A percentile compares a stretch with the other conserved stretches of the same genome.
These are phyloP conservation scores for Sylvia borin DNA, from an alignment of 2,797 vertebrate species.

Conservation along the genomic window DNA sequence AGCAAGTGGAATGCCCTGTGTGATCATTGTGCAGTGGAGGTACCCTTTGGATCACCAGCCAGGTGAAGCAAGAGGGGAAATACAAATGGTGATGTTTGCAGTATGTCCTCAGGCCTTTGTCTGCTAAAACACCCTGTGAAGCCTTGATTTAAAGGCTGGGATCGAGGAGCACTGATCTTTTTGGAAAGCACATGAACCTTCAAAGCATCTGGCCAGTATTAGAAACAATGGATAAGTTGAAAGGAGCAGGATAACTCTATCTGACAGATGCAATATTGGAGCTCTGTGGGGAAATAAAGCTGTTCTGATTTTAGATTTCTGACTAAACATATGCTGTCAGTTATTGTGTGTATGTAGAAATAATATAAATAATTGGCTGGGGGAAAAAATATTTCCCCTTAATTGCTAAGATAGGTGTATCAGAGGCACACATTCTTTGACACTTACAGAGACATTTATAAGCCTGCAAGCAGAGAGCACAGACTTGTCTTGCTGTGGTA, in stretches of 20 bases:
- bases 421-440: not conserved
- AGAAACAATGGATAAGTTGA: not conserved
- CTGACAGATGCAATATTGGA: not conserved
- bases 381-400: not conserved
- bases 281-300: not conserved
- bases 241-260: not conserved
- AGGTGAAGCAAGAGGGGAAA: not conserved
- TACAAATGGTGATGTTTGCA: not conserved
- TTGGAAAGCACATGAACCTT: not conserved
- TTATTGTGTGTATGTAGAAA: not conserved
- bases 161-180: not conserved
- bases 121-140: not conserved
- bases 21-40: not conserved
- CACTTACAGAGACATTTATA: not conserved
- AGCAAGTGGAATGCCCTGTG: not conserved
- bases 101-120: not conserved
- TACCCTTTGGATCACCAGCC: not conserved
- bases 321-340: not conserved
- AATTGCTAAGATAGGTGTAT: not conserved
- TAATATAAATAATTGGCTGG: not conserved
- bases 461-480: not conserved
- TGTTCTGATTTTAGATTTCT: not conserved
- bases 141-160: not conserved
- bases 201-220: not conserved
- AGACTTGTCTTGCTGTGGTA: not conserved